phyloP scores from a whole-genome alignment of 53 echinoderm and acorn worm genomes.

The Stichopus horrens region DNA sequence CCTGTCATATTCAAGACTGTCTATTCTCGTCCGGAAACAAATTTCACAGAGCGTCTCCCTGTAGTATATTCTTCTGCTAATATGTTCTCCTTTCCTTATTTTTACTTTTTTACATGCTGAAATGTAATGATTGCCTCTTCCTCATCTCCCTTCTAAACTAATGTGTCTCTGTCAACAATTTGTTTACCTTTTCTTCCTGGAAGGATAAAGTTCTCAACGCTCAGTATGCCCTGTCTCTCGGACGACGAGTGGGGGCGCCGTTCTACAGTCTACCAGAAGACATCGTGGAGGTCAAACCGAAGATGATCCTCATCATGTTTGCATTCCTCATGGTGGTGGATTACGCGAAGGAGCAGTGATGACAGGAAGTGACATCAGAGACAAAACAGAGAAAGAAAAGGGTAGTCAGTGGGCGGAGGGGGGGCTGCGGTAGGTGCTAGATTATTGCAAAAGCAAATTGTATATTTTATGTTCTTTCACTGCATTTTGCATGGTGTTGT shows the following conservation, averaged over 20 bases:
- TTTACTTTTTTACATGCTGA: too few species aligned
- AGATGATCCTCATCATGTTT: slow-evolving; percentile 92
- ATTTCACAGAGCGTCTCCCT: too few species aligned
- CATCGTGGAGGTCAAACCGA: slow-evolving; percentile 86
- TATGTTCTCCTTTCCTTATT: too few species aligned
- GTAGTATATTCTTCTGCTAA: too few species aligned
- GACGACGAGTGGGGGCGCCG: slow-evolving; percentile 83
- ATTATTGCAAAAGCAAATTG: neutral
- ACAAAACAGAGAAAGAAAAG: neutral
- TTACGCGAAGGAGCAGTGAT: neutral
- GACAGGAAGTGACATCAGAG: neutral
- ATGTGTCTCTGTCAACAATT: neutral
- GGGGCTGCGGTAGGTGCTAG: too few species aligned
- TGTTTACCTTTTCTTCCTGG: slow-evolving; percentile 35
- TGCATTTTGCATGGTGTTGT: neutral
- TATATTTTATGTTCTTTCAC: neutral
- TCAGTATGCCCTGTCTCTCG: slow-evolving; percentile 89
- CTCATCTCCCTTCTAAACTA: neutral
- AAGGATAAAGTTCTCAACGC: slow-evolving; percentile 70
- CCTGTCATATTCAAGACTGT: too few species aligned
- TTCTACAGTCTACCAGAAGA: slow-evolving; percentile 94
- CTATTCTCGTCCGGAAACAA: too few species aligned
- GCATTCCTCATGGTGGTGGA: slow-evolving; percentile 79
- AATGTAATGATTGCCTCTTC: neutral
- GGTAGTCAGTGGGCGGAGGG: neutral